Percentiles rank a stretch among this genome's conserved stretches.
These are phyloP conservation scores for Drosophila sulfurigaster DNA, from an alignment of 1,140 invertebrate species.

Conservation along the genomic window DNA sequence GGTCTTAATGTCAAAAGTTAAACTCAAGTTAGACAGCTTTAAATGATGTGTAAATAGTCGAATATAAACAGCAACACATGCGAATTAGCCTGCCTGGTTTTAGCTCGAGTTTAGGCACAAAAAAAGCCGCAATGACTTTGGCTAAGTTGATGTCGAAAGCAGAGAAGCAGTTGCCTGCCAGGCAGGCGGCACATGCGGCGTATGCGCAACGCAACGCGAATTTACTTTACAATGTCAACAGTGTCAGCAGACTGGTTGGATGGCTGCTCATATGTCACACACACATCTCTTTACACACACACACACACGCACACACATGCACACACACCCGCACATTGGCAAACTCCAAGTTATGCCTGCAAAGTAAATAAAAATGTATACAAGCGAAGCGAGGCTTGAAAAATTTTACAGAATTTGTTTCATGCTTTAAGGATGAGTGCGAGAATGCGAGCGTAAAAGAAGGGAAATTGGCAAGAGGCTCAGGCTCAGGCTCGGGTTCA, in stretches of 20 bases:
- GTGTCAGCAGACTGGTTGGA: conserved; percentile 43
- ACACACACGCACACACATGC: conserved; percentile 14
- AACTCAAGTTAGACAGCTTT: conserved; percentile 8
- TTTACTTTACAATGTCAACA: conserved; percentile 75
- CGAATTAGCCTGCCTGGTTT: conserved; percentile 54
- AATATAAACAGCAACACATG: conserved; percentile 36
- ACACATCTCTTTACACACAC: conserved; percentile 1
- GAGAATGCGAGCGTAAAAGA: conserved; percentile 20
- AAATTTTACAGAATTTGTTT: conserved; percentile 36
- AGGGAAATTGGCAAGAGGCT: conserved; percentile 24
- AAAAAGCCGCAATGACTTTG: conserved; percentile 38
- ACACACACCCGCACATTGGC: conserved; percentile 14
- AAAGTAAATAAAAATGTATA: conserved; percentile 66
- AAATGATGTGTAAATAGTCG: conserved; percentile 50
- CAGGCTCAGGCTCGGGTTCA: not conserved
- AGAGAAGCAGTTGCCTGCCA: conserved; percentile 17
- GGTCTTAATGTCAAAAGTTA: not conserved
- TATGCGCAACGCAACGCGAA: conserved; percentile 74
- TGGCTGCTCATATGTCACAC: conserved; percentile 45
- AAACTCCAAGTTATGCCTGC: conserved; percentile 36
- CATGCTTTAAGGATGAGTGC: conserved; percentile 47
- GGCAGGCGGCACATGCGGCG: conserved; percentile 54
- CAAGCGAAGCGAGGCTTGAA: conserved; percentile 22
- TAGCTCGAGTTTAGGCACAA: conserved; percentile 19
- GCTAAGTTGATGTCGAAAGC: conserved; percentile 31